These are phyloP conservation scores for Etia nguti DNA, from an alignment of 2,113 vertebrate genomes.

Conservation along the genomic window DNA sequence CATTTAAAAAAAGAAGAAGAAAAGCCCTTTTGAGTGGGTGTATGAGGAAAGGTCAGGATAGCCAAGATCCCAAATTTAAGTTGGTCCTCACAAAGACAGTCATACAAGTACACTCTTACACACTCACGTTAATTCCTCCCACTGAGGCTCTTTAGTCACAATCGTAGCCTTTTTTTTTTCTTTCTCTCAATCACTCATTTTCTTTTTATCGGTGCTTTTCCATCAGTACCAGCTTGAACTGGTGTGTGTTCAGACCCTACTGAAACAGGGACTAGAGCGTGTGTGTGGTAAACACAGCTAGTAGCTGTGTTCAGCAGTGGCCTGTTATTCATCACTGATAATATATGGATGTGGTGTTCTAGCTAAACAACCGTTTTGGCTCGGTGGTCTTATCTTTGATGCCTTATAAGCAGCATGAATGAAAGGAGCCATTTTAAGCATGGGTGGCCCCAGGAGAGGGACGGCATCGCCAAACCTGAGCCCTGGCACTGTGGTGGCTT, in stretches of 20 bases:
- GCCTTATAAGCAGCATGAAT: not conserved
- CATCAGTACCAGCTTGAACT: not conserved
- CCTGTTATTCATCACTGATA: constrained; percentile 20
- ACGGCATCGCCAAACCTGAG: not conserved
- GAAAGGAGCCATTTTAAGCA: not conserved
- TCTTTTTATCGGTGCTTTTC: not conserved
- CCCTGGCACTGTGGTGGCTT: not conserved
- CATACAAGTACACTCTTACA: not conserved
- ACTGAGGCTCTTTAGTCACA: not conserved
- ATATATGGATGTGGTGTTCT: not conserved
- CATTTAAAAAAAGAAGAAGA: not conserved
- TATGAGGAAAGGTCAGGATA: not conserved
- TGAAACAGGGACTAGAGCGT: not conserved
- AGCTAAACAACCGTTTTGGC: not conserved
- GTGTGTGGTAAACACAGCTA: not conserved
- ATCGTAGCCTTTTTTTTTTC: not conserved
- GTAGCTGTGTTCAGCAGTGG: not conserved
- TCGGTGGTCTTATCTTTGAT: constrained; percentile 12
- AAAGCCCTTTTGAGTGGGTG: not conserved
- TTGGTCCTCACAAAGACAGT: not conserved
- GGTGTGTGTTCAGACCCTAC: not conserved
- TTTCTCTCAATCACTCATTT: not conserved
- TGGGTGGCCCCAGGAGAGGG: not conserved
- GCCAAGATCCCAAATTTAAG: not conserved
- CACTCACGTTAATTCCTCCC: not conserved